Percentiles rank a stretch among this genome's conserved stretches.
Evolutionary conservation across 1,140 invertebrate species (phyloP).

Genomic region (Oreohelix idahoensis): DNA sequence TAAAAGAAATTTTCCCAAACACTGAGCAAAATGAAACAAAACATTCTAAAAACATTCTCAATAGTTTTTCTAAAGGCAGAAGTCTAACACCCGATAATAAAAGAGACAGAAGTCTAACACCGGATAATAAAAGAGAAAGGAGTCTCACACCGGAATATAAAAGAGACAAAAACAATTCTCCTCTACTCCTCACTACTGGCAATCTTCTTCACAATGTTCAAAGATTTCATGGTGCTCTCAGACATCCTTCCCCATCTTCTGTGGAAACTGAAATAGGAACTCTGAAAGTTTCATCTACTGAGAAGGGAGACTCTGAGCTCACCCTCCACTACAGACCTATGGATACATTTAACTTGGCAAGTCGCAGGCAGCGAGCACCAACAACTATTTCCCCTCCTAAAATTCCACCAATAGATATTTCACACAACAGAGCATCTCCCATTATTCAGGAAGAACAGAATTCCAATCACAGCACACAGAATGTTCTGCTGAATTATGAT

Average conservation of each 20-base stretch:
- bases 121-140: neutral
- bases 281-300: neutral
- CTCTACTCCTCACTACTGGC: conserved; percentile 2
- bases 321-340: neutral
- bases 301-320: neutral
- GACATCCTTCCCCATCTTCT: conserved; percentile 10
- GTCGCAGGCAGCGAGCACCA: neutral
- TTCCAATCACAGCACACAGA: neutral
- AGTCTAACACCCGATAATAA: conserved; percentile 8
- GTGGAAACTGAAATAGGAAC: neutral
- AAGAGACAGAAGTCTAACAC: neutral
- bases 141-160: conserved; percentile 5
- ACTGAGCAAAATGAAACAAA: neutral
- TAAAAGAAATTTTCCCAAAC: neutral
- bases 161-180: conserved; percentile 12
- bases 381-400: conserved; percentile 6
- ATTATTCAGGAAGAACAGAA: neutral
- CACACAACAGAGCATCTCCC: neutral
- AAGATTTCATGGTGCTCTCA: neutral
- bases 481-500: neutral
- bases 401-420: neutral
- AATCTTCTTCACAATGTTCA: conserved; percentile 20
- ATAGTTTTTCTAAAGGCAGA: neutral
- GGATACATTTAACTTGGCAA: neutral
- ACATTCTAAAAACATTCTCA: neutral